These are phyloP conservation scores for Rutpela maculata DNA, from an alignment of 2,888 invertebrate species.

Conservation along the genomic window DNA sequence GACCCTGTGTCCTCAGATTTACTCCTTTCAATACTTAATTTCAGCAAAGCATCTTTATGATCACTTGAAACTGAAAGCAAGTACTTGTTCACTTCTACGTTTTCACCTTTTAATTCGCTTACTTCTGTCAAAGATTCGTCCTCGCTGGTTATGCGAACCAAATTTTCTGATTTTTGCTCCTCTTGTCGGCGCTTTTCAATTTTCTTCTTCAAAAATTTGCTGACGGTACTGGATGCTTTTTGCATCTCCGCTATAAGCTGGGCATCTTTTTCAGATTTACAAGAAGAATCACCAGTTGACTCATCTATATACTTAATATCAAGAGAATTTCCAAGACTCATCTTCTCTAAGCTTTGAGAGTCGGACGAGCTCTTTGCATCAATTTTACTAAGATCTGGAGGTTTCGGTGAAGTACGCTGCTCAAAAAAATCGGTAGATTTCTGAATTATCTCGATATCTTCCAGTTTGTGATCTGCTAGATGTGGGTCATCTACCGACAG, in stretches of 20 bases:
- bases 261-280: constrained; percentile 71
- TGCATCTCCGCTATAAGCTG: constrained; percentile 70
- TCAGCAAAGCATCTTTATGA: constrained; percentile 75
- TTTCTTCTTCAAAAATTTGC: constrained; percentile 69
- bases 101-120: constrained; percentile 77
- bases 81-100: constrained; percentile 71
- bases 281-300: constrained; percentile 72
- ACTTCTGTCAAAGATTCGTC: constrained; percentile 83
- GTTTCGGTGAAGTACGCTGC: constrained; percentile 67
- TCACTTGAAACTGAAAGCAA: constrained; percentile 75
- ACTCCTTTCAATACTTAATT: constrained; percentile 74
- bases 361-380: constrained; percentile 72
- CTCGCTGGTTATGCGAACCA: constrained; percentile 77
- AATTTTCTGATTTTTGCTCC: constrained; percentile 73
- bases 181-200: constrained; percentile 65
- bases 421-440: constrained; percentile 74
- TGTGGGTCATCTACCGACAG: constrained; percentile 71
- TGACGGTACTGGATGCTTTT: constrained; percentile 69
- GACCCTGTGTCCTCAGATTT: constrained; percentile 83
- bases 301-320: constrained; percentile 74
- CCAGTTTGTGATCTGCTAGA: constrained; percentile 69
- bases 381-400: constrained; percentile 70
- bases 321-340: constrained; percentile 71
- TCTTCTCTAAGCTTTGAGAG: constrained; percentile 70
- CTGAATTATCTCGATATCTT: constrained; percentile 69